These are phyloP conservation scores for Melanotaenia duboulayi DNA, from an alignment of 2,113 vertebrate species.

Conservation along the genomic window DNA sequence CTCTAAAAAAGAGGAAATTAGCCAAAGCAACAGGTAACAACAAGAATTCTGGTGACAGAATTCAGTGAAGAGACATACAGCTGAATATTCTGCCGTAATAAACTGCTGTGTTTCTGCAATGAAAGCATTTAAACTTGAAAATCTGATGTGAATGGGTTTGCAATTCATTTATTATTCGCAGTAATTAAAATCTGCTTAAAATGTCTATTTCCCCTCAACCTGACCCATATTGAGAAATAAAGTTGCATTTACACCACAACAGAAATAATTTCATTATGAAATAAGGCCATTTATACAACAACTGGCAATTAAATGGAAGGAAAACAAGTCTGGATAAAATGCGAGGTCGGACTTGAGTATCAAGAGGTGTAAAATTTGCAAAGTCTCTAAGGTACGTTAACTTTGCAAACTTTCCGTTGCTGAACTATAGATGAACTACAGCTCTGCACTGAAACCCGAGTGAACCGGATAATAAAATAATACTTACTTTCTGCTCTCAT, in stretches of 20 bases:
- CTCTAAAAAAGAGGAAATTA: background rate
- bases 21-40: background rate
- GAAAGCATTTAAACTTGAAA: background rate
- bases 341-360: background rate
- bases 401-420: background rate
- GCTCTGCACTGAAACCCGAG: background rate
- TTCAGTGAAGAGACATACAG: background rate
- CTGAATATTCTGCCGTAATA: too few relatives aligned
- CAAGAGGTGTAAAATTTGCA: slow-evolving; percentile 6
- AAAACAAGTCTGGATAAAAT: background rate
- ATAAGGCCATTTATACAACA: background rate
- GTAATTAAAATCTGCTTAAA: background rate
- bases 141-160: background rate
- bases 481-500: slow-evolving; percentile 8
- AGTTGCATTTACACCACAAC: background rate
- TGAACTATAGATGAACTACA: slow-evolving; percentile 9
- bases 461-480: slow-evolving; percentile 10
- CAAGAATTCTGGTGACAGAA: too few relatives aligned
- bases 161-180: background rate
- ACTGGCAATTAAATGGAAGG: background rate
- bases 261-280: background rate
- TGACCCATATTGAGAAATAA: background rate
- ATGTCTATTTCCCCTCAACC: too few relatives aligned
- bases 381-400: slow-evolving; percentile 8
- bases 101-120: background rate